A percentile compares a stretch with the other conserved stretches of the same genome.
phyloP scores from a whole-genome alignment of 2,888 invertebrate species.

The Clusia tigrina region DNA sequence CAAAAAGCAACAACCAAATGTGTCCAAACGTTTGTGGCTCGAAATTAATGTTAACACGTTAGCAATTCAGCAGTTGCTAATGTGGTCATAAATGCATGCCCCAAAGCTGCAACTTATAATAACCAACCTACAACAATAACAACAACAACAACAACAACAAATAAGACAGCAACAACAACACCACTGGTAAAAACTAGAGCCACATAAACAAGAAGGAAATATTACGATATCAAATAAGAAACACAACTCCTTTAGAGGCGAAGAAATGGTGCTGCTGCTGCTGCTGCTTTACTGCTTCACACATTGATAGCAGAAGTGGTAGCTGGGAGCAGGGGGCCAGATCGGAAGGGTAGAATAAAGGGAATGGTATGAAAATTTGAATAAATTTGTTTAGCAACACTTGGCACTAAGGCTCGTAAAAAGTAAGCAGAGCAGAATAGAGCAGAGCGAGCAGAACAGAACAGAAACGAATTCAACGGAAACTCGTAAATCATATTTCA shows the following conservation, averaged over 20 bases:
- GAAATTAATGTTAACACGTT: conserved; percentile 29
- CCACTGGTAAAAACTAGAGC: conserved; percentile 31
- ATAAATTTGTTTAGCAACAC: conserved; percentile 17
- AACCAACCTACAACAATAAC: not conserved
- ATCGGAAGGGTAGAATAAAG: conserved; percentile 32
- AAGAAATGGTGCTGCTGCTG: not conserved
- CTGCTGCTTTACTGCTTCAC: no score
- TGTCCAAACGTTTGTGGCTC: not conserved
- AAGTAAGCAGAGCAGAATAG: not conserved
- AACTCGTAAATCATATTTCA: conserved; percentile 42
- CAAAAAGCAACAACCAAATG: no score
- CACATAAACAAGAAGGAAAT: conserved; percentile 3
- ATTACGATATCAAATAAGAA: not conserved
- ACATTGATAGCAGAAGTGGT: not conserved
- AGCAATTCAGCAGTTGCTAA: conserved; percentile 31
- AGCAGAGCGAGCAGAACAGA: not conserved
- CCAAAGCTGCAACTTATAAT: not conserved
- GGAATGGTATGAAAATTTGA: no score
- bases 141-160: not conserved
- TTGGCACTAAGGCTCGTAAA: not conserved
- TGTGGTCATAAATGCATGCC: conserved; percentile 27
- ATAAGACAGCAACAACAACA: conserved; percentile 24
- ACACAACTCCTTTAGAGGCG: not conserved
- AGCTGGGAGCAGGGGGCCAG: not conserved
- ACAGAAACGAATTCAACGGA: conserved; percentile 29